Base-by-base conservation (phyloP, 2,888 invertebrate genomes). In the Metopia argyrocephala region DNA sequence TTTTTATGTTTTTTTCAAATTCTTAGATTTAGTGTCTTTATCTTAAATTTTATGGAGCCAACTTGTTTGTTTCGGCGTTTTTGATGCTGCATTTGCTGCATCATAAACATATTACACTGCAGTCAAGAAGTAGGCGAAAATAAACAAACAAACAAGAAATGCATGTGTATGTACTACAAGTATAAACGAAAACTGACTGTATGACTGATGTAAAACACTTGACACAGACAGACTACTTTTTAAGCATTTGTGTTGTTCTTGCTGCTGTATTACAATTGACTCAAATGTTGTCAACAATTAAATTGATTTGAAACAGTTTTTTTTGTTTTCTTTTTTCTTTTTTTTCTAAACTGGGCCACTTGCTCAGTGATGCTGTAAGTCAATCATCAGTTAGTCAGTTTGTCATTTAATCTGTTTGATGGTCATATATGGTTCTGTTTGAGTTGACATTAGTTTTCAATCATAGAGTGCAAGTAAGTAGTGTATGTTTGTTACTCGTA, bases 391-490 rank as follows among this genome's bases (percentile, higher is more conserved):
- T 12, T 25, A 25, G 1, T 7, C 38, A 23, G n/a, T 27, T 21
- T 65, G 31, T 38, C 20, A 25, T 18, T 57, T 27, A 20, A 9
- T 28, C 3, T 25, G 12, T 15, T 3, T 38, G 1, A 28, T 25
- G 20, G 18, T 21, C 15, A 48, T 28, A 65, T 54, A 38, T 15
- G 56, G 62, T 59, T 69, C 46, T 66, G 46, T 68, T 79, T 66
- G 27, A 71, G 56, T 50, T 71, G 76, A 57, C 76, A 76, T 62
- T 66, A 76, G 59, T 71, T 66, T 66, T 66, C 76, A 61, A 69
- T 73, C 59, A 50, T 9, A 3, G 2, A 31, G n/a, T 2, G 31
- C 21, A 64, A 25, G 18, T 25, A n/a, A n/a, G n/a, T n/a, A n/a
- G n/a, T n/a, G n/a, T n/a, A n/a, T n/a, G n/a, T n/a, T n/a, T n/a